Base-by-base conservation (phyloP, 2,113 vertebrate species). In the Rhinoptilus africanus region DNA sequence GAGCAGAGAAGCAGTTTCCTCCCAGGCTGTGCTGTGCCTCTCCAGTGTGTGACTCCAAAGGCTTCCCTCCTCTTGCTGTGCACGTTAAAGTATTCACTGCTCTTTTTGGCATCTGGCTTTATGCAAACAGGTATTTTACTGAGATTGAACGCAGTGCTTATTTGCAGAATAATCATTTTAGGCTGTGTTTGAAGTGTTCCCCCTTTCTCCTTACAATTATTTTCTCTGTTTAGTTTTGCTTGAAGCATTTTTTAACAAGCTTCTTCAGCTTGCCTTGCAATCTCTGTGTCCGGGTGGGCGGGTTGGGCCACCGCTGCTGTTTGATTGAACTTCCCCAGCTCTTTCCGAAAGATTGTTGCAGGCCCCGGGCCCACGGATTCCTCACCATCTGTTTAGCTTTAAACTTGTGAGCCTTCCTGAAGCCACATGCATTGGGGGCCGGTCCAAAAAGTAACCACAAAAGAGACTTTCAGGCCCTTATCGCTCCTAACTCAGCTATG, bases 81-180 rank as follows among this genome's bases (percentile, higher is more conserved):
- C 23, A 9, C 3, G 0, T 63, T 68, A 43, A 51, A 69, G n/a
- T 26, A 17, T 14, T 15, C 22, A 8, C 8, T 69, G 37, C 7
- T 67, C 32, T 54, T 37, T 56, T 53, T 0, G 2, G 11, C 34
- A 60, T 39, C 56, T 85, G 73, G 41, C 28, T 78, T 92, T 79
- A 39, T 57, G 53, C 34, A 87, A 93, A n/a, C 56, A 89, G 68
- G 51, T 95, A 63, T 78, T 94, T 81, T 59, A 30, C 60, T 57
- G 53, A 88, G 51, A 45, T 1, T 45, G 80, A 78, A 91, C 27
- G 35, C 76, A 93, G 60, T 14, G 34, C 30, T 92, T 95, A 94
- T 64, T 93, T 92, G 91, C 94, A 95, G 94, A 95, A 91, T 87
- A 95, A 93, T 94, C 56, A 94, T 78, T 95, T 95, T 87, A 91